A percentile compares a stretch with the other conserved stretches of the same genome.
These are phyloP conservation scores for Drosophila tristis DNA, from an alignment of 1,140 invertebrate genomes.

Conservation along the genomic window DNA sequence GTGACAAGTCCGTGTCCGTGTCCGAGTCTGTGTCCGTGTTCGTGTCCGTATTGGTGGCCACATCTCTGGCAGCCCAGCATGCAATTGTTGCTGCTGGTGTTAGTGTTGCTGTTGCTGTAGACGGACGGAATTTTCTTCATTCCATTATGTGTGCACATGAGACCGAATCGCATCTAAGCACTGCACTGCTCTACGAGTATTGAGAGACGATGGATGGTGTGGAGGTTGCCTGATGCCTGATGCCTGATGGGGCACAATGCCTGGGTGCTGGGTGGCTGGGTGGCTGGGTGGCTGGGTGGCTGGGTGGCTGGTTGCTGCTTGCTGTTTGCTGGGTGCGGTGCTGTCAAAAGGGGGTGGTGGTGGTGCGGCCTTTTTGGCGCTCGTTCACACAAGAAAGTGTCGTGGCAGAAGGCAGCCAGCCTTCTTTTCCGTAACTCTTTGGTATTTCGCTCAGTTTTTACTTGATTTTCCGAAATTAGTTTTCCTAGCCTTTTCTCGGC, in stretches of 20 bases:
- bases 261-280: slow-evolving; percentile 18
- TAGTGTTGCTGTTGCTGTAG: slow-evolving; percentile 45
- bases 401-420: slow-evolving; percentile 43
- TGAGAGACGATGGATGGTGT: slow-evolving; percentile 71
- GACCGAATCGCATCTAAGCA: slow-evolving; percentile 77
- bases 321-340: slow-evolving; percentile 1
- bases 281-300: neutral
- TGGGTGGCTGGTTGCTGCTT: neutral
- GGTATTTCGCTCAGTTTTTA: slow-evolving; percentile 81
- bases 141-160: slow-evolving; percentile 79
- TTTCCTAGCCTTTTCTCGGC: slow-evolving; percentile 48
- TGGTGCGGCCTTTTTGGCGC: slow-evolving; percentile 75
- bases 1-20: slow-evolving; percentile 67
- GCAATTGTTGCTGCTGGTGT: slow-evolving; percentile 54
- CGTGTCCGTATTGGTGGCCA: slow-evolving; percentile 27
- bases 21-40: neutral
- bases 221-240: slow-evolving; percentile 40
- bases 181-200: slow-evolving; percentile 73
- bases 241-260: slow-evolving; percentile 40
- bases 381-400: slow-evolving; percentile 76
- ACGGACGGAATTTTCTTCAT: slow-evolving; percentile 84
- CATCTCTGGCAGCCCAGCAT: slow-evolving; percentile 73
- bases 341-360: slow-evolving; percentile 3
- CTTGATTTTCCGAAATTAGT: slow-evolving; percentile 83
- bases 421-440: slow-evolving; percentile 79